phyloP scores from a whole-genome alignment of 2,113 vertebrate species.

The Mormoops blainvillei region DNA sequence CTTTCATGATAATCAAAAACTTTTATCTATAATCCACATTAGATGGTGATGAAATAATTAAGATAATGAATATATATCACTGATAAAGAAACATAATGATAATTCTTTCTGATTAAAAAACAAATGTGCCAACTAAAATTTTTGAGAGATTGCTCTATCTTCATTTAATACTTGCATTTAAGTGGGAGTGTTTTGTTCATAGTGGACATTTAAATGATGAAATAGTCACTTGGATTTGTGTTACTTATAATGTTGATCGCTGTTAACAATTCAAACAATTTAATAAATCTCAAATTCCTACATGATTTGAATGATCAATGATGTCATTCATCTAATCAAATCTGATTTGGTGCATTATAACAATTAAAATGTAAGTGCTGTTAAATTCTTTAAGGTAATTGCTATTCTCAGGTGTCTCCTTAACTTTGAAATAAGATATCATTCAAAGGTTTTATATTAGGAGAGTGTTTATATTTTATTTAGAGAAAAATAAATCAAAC shows the following conservation, averaged over 20 bases:
- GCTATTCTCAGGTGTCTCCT: background rate
- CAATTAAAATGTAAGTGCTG: background rate
- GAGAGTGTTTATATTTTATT: background rate
- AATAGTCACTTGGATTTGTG: background rate
- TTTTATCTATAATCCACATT: conserved; percentile 39
- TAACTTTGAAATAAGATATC: background rate
- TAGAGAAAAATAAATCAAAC: background rate
- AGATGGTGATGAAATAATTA: conserved; percentile 37
- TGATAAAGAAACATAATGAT: conserved; percentile 64
- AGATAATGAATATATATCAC: conserved; percentile 65
- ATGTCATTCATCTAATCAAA: background rate
- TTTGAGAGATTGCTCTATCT: conserved; percentile 59
- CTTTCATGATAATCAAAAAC: conserved; percentile 57
- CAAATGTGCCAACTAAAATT: conserved; percentile 48
- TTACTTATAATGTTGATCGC: background rate
- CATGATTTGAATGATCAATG: background rate
- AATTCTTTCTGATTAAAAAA: conserved; percentile 51
- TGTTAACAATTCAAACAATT: background rate
- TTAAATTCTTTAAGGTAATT: conserved; percentile 9
- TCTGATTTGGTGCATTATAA: conserved; percentile 19
- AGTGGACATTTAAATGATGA: conserved; percentile 28
- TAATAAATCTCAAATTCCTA: conserved; percentile 17
- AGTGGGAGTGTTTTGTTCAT: background rate
- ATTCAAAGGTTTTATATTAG: background rate
- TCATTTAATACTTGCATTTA: conserved; percentile 49